Conservation (phyloP, 2,113 vertebrate genomes). For the Prunella fulvescens region DNA sequence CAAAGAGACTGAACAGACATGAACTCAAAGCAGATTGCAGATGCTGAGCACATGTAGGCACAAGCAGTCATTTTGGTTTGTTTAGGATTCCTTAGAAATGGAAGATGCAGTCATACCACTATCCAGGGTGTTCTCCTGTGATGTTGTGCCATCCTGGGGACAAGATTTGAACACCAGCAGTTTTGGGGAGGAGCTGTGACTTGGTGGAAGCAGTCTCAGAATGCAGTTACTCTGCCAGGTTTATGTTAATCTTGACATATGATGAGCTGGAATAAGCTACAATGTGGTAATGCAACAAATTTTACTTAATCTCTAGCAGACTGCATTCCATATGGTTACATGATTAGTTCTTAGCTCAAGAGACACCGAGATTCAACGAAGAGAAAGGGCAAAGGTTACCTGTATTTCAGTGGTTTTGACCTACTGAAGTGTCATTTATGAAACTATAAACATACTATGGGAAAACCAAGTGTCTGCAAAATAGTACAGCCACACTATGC, state of each 20-base stretch:
- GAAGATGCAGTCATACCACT: neutral
- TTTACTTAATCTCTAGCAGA: constrained; percentile 38
- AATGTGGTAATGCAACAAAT: constrained; percentile 25
- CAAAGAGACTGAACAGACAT: constrained; percentile 11
- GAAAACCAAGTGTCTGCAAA: neutral
- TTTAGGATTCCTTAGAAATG: neutral
- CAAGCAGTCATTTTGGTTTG: neutral
- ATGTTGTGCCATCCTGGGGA: neutral
- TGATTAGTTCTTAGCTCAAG: constrained; percentile 16
- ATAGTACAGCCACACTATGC: neutral
- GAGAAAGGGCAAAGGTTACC: neutral
- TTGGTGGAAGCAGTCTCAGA: constrained; percentile 19
- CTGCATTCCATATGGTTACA: constrained; percentile 24
- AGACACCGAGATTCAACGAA: neutral
- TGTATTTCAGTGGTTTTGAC: neutral
- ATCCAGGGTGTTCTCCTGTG: neutral
- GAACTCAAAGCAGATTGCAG: neutral
- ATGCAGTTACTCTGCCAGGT: constrained; percentile 34
- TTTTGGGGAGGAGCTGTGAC: constrained; percentile 8
- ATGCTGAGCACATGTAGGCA: constrained; percentile 20
- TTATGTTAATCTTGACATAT: constrained; percentile 54
- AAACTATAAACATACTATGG: neutral
- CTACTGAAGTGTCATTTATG: neutral
- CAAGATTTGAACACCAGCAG: neutral
- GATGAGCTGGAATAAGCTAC: constrained; percentile 44